These are phyloP conservation scores for Porphyrio hochstetteri DNA, from an alignment of 2,113 vertebrate species.

Conservation along the genomic window DNA sequence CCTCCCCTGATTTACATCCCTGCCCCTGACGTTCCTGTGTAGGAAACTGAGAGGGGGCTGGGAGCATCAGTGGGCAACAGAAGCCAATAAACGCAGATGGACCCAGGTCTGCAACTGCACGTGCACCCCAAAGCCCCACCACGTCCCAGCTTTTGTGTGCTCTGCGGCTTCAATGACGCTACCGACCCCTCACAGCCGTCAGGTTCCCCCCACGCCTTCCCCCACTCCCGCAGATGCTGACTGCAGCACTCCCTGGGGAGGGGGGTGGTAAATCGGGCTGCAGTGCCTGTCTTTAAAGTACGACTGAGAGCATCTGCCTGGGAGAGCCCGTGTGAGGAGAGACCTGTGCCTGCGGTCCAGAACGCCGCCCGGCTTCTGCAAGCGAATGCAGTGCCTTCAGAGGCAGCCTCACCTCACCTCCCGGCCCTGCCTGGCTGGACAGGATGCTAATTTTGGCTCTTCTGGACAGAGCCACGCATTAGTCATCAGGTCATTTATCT, in stretches of 20 bases:
- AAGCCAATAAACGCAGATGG: neutral
- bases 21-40: neutral
- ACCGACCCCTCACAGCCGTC: neutral
- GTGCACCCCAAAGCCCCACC: neutral
- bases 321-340: rapidly evolving
- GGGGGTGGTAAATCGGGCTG: neutral
- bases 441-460: neutral
- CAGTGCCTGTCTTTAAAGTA: neutral
- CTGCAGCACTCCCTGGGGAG: rapidly evolving
- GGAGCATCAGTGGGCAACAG: neutral
- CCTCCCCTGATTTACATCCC: neutral
- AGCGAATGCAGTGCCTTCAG: neutral
- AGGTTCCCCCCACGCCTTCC: too few species aligned
- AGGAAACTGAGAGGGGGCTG: neutral
- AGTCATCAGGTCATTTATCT: conserved; percentile 44
- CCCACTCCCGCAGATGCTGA: neutral
- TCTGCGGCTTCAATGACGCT: neutral
- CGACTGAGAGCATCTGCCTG: rapidly evolving
- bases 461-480: neutral
- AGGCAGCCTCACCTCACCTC: neutral
- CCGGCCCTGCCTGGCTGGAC: neutral
- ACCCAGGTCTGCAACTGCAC: neutral
- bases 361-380: neutral
- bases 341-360: rapidly evolving
- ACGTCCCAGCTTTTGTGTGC: neutral